Evolutionary conservation across 2,888 invertebrate species (phyloP), one percentile per base, ranked within the genome.

Genomic region (Caenorhabditis becei): DNA sequence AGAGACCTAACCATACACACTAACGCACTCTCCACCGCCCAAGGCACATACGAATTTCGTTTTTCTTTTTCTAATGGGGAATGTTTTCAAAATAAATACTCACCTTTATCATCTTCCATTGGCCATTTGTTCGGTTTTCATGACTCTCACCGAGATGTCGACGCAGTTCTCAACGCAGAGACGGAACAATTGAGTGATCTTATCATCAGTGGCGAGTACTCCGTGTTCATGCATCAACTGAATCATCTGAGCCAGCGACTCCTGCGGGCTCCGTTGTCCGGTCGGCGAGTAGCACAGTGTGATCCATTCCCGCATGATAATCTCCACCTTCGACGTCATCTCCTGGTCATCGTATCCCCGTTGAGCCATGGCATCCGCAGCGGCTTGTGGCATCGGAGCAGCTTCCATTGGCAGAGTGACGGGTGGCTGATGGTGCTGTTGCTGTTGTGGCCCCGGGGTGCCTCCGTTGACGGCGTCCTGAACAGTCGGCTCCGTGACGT

Each of bases 131-230:
- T 83, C 78, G 18, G 82, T 63, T 58, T 86, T 88, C 56, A 90
- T 77, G 26, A 89, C 77, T 77, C 96, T 94, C 92, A 97, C 97
- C 44, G 97, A 96, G 77, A 96, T 94, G 91, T 97, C 97, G 1
- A 97, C 95, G 92, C 97, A 97, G 93, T 97, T 95, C 92, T 97
- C 97, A 0, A 97, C 96, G 71, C 97, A 96, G 80, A 97, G 94
- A 53, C 98, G 94, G 93, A 99, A 97, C 93, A 99, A 99, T 75
- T 97, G 93, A 0, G 97, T 96, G 83, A 99, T 97, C 90, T 97
- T 93, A 91, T 99, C 98, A 91, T 99, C 99, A 0, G 97, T 97
- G 92, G 97, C 97, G 67, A 97, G 93, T 80, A 99, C 96, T 4
- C 99, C 96, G 88, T 96, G 95, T 89, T 95, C 94, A 92, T 97